Evolutionary conservation across 2,888 invertebrate genomes (phyloP).

Genomic region (Habroteleia sp.): DNA sequence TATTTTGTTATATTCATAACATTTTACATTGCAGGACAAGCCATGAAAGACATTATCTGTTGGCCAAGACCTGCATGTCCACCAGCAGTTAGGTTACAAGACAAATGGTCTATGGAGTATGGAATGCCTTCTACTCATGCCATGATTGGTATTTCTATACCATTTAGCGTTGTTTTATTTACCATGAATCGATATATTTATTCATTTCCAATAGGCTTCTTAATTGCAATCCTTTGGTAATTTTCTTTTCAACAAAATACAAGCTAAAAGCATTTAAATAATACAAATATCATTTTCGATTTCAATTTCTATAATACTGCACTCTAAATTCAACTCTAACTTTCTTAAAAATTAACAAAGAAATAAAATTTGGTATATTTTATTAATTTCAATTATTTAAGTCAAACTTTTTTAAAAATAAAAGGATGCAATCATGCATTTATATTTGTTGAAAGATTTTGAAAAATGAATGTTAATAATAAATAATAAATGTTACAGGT

Average conservation of each 20-base stretch:
- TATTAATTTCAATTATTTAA: no score
- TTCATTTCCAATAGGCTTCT: slow-evolving; percentile 83
- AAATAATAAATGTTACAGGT: slow-evolving; percentile 81
- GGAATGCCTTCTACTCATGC: slow-evolving; percentile 98
- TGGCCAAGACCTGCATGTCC: slow-evolving; percentile 92
- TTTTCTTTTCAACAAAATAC: no score
- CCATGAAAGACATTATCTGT: slow-evolving; percentile 91
- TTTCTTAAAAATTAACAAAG: no score
- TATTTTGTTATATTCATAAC: no score
- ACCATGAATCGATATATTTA: slow-evolving; percentile 91
- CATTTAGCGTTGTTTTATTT: slow-evolving; percentile 91
- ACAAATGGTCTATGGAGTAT: slow-evolving; percentile 94
- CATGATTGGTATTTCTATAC: slow-evolving; percentile 94
- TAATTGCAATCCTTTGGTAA: slow-evolving; percentile 85
- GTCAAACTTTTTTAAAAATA: no score
- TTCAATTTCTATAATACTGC: no score
- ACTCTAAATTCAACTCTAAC: no score
- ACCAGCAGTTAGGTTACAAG: slow-evolving; percentile 91
- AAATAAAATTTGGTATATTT: no score
- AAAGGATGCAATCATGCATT: no score
- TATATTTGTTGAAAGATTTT: slow-evolving; percentile 73
- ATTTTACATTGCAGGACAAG: slow-evolving; percentile 85
- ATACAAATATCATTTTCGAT: no score
- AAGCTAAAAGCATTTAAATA: no score
- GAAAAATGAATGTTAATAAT: not conserved